Evolutionary conservation across 2,888 invertebrate genomes (phyloP), one percentile per base, ranked within the genome.

Genomic region (Scaptomyza tumidula): DNA sequence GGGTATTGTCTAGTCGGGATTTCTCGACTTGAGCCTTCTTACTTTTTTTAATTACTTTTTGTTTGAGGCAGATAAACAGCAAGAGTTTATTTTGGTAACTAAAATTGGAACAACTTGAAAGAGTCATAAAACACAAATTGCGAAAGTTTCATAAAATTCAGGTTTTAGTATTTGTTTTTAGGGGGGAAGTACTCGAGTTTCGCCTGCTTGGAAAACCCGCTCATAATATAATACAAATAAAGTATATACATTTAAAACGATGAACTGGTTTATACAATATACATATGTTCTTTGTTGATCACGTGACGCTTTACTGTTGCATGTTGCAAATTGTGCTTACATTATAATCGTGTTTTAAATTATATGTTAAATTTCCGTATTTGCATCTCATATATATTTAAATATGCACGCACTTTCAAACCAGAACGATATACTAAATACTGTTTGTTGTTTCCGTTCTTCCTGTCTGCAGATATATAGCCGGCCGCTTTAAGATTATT

Each of bases 401-500:
- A 55, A 55, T 24, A n/a, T 31, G 13, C 56, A 65, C 67, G 48
- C 60, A 56, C 67, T 46, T 55, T 37, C 2, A 31, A 19, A 37
- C 24, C 11, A 57, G 50, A 66, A 41, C 45, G 24, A 45, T 41
- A 45, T 41, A 10, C 10, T 1, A 3, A 39, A 39, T 39, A n/a
- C n/a, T n/a, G 3, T 7, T 11, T 43, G 35, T 44, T 19, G 0
- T 27, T 19, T 14, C 0, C n/a, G 1, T 55, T 48, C 16, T 48
- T 60, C 24, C 45, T 65, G 27, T 19, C 16, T 19, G 35, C 90
- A 97, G 97, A 79, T 98, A 97, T 89, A 91, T 96, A 45, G 97
- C 98, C 66, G 98, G 98, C 7, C 94, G 97, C 69, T 93, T 96
- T 67, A 96, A 96, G 91, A 93, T 97, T 46, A 96, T 98, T 27